Evolutionary conservation across 2,888 invertebrate species (phyloP).

Genomic region (Morpho achilles): DNA sequence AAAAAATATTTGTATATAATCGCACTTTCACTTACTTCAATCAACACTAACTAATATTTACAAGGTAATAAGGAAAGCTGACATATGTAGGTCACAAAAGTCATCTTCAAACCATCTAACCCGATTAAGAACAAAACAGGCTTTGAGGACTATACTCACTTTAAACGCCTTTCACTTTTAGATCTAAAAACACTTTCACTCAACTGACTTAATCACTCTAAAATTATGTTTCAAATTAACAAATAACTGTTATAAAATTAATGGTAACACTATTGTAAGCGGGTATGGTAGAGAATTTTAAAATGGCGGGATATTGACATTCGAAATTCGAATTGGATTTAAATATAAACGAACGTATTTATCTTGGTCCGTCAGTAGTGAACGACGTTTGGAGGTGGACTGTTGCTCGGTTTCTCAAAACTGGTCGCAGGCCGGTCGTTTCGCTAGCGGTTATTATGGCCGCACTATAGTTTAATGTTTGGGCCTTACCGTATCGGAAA

Average conservation of each 20-base stretch:
- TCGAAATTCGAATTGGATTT: conserved; percentile 27
- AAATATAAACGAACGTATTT: conserved; percentile 32
- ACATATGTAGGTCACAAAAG: conserved; percentile 39
- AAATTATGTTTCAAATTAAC: conserved; percentile 5
- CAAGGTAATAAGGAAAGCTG: conserved; percentile 20
- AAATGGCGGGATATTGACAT: not conserved
- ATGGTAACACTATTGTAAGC: not conserved
- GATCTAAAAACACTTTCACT: conserved; percentile 67
- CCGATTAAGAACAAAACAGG: conserved; percentile 45
- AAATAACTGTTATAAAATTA: conserved; percentile 1
- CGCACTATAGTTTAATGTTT: conserved; percentile 38
- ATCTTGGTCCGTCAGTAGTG: conserved; percentile 37
- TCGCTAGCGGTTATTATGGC: conserved; percentile 52
- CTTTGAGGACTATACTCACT: conserved; percentile 49
- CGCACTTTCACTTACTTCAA: no score
- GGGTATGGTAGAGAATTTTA: conserved; percentile 8
- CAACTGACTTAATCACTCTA: conserved; percentile 27
- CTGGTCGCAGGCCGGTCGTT: conserved; percentile 47
- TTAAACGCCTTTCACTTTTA: conserved; percentile 67
- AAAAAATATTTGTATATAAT: no score
- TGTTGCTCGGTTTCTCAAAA: conserved; percentile 58
- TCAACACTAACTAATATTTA: no score
- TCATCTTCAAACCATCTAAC: conserved; percentile 43
- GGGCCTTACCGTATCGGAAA: conserved; percentile 39
- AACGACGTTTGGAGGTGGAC: conserved; percentile 44